Evolutionary conservation across 1,140 invertebrate species (phyloP).

Genomic region (Megathymus violae): DNA sequence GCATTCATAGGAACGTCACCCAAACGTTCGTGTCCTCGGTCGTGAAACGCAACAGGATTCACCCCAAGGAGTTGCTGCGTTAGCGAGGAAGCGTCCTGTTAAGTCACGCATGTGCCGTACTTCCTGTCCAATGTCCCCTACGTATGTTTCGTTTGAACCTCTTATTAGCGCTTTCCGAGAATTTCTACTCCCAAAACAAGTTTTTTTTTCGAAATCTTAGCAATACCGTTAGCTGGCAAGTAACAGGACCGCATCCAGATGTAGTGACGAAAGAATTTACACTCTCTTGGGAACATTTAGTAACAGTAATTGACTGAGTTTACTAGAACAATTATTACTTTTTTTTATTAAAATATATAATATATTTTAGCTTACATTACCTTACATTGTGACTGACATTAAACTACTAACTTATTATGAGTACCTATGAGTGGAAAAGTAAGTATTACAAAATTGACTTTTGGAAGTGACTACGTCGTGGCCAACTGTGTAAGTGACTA

Average conservation of each 20-base stretch:
- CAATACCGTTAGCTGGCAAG: conserved; percentile 1
- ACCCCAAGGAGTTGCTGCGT: conserved; percentile 50
- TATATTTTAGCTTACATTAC: too few species aligned
- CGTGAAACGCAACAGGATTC: conserved; percentile 40
- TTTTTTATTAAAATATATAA: too few species aligned
- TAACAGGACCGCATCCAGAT: conserved; percentile 4
- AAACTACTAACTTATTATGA: too few species aligned
- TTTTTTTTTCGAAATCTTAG: conserved; percentile 23
- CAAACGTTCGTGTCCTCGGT: conserved; percentile 49
- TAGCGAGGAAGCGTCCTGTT: conserved; percentile 69
- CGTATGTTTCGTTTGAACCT: conserved; percentile 41
- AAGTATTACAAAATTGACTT: too few species aligned
- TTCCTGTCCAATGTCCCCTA: conserved; percentile 65
- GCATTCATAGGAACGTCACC: not conserved
- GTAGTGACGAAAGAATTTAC: not conserved
- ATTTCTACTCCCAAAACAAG: conserved; percentile 43
- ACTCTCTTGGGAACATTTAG: too few species aligned
- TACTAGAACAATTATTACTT: too few species aligned
- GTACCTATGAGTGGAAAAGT: too few species aligned
- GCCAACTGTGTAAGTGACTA: too few species aligned
- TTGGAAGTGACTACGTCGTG: too few species aligned
- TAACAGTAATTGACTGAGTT: too few species aligned
- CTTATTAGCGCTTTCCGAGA: conserved; percentile 54
- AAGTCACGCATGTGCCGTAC: conserved; percentile 66
- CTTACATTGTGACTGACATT: too few species aligned